Base-by-base conservation (phyloP, 2,113 vertebrate genomes). In the Jacana jacana region DNA sequence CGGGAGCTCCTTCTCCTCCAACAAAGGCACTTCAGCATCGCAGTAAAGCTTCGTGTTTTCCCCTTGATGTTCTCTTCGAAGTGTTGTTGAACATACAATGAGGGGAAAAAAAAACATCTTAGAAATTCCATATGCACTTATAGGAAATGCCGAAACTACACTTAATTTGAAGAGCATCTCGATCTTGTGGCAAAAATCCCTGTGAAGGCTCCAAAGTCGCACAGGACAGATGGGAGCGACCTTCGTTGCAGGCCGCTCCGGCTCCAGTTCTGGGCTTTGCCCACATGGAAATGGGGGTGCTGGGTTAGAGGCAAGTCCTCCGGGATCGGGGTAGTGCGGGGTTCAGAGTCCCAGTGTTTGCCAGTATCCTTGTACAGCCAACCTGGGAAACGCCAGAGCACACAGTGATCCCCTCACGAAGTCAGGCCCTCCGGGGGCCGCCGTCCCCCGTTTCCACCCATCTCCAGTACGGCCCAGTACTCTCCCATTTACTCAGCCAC, bases 351-450 rank as follows among this genome's bases (percentile, higher is more conserved):
- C 10, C n/a, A n/a, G n/a, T n/a, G n/a, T n/a, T n/a, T n/a, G n/a
- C n/a, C n/a, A n/a, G n/a, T n/a, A n/a, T 4, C n/a, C 7, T 13
- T 4, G 2, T 11, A 3, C 33, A 30, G 31, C 0, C 15, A 42
- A 1, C 49, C 24, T 2, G 3, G 22, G 3, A 25, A 24, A 7
- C 13, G 11, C n/a, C 6, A 25, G 7, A 7, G 22, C 4, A 1
- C 13, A 12, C 1, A 20, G 0, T 0, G 7, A 2, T 11, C 6
- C 14, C 14, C 39, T 4, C 3, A 7, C 9, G 0, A 40, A 3
- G 2, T 9, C 11, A 10, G 6, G 2, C 7, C 9, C 20, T 3
- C 49, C 49, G 48, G 24, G 14, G 10, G 25, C 46, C 8, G 18
- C 27, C 1, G 9, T 7, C 10, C 40, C 7, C 44, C 14, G 24